phyloP scores from a whole-genome alignment of 1,140 invertebrate genomes.

The Drosophila bocqueti region DNA sequence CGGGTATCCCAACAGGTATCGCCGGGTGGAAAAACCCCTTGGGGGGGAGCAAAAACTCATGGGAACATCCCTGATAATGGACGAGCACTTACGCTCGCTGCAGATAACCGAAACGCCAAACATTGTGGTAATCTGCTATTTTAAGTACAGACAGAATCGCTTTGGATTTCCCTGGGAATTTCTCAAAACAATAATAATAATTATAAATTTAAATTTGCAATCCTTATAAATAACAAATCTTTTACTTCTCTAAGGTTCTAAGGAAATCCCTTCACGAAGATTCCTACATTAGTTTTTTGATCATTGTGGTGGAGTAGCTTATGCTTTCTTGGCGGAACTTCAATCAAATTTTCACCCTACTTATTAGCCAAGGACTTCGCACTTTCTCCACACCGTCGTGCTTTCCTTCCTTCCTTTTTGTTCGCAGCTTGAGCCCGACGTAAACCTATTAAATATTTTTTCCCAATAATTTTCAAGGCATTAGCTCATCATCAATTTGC shows the following conservation, averaged over 20 bases:
- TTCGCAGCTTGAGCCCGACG: slow-evolving; percentile 27
- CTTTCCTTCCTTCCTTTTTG: slow-evolving; percentile 13
- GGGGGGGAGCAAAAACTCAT: neutral
- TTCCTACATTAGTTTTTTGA: too few species aligned
- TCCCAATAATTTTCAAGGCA: slow-evolving; percentile 62
- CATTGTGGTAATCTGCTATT: neutral
- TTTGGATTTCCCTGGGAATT: neutral
- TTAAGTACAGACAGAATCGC: neutral
- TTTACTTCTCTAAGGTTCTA: neutral
- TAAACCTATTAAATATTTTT: slow-evolving; percentile 58
- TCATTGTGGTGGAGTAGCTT: neutral
- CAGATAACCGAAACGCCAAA: slow-evolving; percentile 7
- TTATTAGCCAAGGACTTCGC: slow-evolving; percentile 5
- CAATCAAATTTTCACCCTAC: neutral
- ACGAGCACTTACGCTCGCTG: neutral
- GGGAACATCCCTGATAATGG: slow-evolving; percentile 17
- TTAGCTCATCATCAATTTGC: slow-evolving; percentile 75
- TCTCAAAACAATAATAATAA: neutral
- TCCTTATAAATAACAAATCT: neutral
- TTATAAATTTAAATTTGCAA: neutral
- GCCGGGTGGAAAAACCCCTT: slow-evolving; percentile 8
- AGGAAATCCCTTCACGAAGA: neutral
- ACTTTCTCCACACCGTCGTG: neutral
- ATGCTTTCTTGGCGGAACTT: neutral
- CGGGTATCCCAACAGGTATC: slow-evolving; percentile 13